Percentiles rank a stretch among this genome's conserved stretches.
Evolutionary conservation across 1,140 invertebrate species (phyloP).

Genomic region (Capitella teleta): DNA sequence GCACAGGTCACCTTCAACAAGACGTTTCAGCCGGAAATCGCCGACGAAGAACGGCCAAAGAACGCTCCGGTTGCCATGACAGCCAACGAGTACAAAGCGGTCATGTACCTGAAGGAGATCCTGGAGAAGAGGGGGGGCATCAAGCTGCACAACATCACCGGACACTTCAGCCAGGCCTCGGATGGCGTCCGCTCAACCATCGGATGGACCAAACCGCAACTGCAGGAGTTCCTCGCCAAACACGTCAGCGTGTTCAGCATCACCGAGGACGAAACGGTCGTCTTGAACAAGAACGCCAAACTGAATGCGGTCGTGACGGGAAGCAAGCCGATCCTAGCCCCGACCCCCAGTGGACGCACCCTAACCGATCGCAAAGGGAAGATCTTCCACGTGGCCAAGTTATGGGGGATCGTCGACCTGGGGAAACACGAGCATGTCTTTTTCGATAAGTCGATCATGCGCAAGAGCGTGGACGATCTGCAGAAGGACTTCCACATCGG

Average conservation of each 20-base stretch:
- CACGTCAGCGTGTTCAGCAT: conserved; percentile 37
- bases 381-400: conserved; percentile 40
- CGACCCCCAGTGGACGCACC: not conserved
- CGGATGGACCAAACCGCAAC: conserved; percentile 36
- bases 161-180: conserved; percentile 34
- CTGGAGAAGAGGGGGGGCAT: conserved; percentile 40
- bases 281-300: conserved; percentile 34
- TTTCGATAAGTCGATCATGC: conserved; percentile 41
- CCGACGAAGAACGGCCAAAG: not conserved
- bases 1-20: not conserved
- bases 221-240: conserved; percentile 35
- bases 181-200: conserved; percentile 38
- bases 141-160: conserved; percentile 31
- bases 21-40: conserved; percentile 7
- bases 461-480: conserved; percentile 37
- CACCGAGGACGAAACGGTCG: conserved; percentile 30
- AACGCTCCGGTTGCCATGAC: conserved; percentile 36
- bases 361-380: conserved; percentile 21
- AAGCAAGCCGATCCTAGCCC: conserved; percentile 19
- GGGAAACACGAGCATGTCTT: conserved; percentile 45
- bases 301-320: conserved; percentile 38
- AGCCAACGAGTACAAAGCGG: conserved; percentile 41
- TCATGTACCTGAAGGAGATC: conserved; percentile 40
- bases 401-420: conserved; percentile 44
- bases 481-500: conserved; percentile 36